A percentile compares a stretch with the other conserved stretches of the same genome.
phyloP scores from a whole-genome alignment of 2,113 vertebrate genomes.

The Nanorana parkeri region DNA sequence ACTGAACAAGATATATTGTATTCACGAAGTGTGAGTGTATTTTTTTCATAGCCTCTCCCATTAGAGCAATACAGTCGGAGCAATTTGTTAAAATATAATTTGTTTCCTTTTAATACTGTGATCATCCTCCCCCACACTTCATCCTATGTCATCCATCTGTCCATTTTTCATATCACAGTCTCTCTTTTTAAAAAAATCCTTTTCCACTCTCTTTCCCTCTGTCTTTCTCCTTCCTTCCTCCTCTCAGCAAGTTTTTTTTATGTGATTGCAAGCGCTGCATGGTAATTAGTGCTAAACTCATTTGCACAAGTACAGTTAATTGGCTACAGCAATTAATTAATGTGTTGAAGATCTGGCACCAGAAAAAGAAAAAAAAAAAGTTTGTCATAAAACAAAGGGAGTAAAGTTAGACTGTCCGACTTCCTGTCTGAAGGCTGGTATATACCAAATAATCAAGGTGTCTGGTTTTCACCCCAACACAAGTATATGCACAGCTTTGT shows the following conservation, averaged over 20 bases:
- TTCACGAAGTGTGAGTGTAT: no score
- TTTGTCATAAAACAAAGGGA: slow-evolving; percentile 71
- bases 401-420: slow-evolving; percentile 2
- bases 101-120: not conserved
- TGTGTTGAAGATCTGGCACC: slow-evolving; percentile 99
- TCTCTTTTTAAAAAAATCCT: not conserved
- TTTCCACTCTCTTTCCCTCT: slow-evolving; percentile 14
- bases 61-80: no score
- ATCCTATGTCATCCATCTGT: slow-evolving; percentile 52
- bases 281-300: slow-evolving; percentile 98
- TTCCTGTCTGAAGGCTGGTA: not conserved
- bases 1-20: no score
- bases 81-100: no score
- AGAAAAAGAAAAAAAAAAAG: slow-evolving; percentile 70
- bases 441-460: no score
- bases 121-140: not conserved
- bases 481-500: no score
- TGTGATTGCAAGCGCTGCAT: slow-evolving; percentile 89
- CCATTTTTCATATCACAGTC: slow-evolving; percentile 47
- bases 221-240: slow-evolving; percentile 12
- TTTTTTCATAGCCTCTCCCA: no score
- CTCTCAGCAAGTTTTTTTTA: slow-evolving; percentile 79
- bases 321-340: slow-evolving; percentile 99
- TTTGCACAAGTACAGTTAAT: slow-evolving; percentile 99
- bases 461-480: no score